Evolutionary conservation across 2,113 vertebrate genomes (phyloP).

Genomic region (Tupaia chinensis): DNA sequence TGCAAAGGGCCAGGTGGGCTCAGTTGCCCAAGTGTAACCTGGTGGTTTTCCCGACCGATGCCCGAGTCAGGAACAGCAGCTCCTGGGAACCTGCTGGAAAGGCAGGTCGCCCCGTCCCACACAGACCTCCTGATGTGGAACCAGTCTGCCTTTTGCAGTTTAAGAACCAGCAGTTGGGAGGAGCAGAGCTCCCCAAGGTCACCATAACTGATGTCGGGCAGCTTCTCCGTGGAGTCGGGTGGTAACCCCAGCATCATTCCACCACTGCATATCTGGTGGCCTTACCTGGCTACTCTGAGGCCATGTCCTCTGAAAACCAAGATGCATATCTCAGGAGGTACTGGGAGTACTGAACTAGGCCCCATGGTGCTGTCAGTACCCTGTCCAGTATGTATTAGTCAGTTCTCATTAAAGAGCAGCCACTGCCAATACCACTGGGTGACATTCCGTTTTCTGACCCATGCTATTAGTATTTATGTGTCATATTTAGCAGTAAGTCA

Average conservation of each 20-base stretch:
- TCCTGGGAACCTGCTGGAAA: too few species aligned
- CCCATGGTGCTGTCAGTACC: fast-evolving
- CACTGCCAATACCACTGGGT: not conserved
- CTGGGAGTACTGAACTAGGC: fast-evolving
- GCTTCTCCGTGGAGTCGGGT: not conserved
- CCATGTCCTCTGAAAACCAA: too few species aligned
- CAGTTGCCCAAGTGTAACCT: too few species aligned
- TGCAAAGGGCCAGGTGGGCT: not conserved
- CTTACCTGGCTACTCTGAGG: fast-evolving
- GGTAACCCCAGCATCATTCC: not conserved
- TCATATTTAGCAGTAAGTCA: not conserved
- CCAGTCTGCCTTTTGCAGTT: not conserved
- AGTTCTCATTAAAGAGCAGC: not conserved
- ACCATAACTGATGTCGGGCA: not conserved
- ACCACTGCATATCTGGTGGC: fast-evolving
- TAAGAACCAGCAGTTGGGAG: not conserved
- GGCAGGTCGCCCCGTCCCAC: not conserved
- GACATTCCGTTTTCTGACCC: not conserved
- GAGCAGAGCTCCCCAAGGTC: not conserved
- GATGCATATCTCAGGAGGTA: too few species aligned
- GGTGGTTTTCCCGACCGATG: not conserved
- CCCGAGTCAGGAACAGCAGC: not conserved
- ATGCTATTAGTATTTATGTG: not conserved
- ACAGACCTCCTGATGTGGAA: not conserved
- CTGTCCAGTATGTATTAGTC: not conserved